Conservation (phyloP, 2,888 invertebrate genomes). For the Pseudococcus viburni region DNA sequence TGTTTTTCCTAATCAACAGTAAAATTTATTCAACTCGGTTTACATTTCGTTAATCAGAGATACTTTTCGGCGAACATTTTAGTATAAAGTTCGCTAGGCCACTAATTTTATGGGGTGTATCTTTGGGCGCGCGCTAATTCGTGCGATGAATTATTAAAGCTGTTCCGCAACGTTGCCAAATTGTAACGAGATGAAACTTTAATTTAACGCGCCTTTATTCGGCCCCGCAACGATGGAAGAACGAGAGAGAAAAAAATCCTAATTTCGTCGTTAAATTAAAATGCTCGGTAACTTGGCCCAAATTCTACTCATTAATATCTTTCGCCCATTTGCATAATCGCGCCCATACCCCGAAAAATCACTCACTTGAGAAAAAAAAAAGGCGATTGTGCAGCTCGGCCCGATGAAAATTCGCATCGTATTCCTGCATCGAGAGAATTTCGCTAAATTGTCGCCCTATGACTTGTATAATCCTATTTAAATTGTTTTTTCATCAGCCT, state of each 20-base stretch:
- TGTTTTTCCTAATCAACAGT: constrained; percentile 44
- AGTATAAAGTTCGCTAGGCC: constrained; percentile 33
- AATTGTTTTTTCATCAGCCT: constrained; percentile 14
- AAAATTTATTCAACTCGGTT: constrained; percentile 49
- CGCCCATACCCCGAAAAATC: background rate
- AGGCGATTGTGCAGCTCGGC: background rate
- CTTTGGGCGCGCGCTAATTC: constrained; percentile 46
- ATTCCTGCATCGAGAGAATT: background rate
- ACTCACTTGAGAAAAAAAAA: constrained; percentile 7
- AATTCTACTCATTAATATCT: constrained; percentile 56
- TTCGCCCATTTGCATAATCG: constrained; percentile 53
- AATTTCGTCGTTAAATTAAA: constrained; percentile 58
- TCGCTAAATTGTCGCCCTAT: background rate
- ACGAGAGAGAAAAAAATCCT: background rate
- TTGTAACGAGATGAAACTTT: constrained; percentile 37
- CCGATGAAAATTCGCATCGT: background rate
- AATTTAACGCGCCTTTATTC: constrained; percentile 5
- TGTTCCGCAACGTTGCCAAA: constrained; percentile 51
- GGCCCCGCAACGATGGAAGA: background rate
- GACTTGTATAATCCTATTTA: constrained; percentile 7
- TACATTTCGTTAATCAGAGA: constrained; percentile 50
- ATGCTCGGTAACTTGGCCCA: constrained; percentile 46
- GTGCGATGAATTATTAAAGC: constrained; percentile 56
- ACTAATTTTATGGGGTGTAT: constrained; percentile 44
- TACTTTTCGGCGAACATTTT: constrained; percentile 41